A percentile compares a stretch with the other conserved stretches of the same genome.
phyloP scores from a whole-genome alignment of 1,140 invertebrate genomes.

The Drosophila yakuba region DNA sequence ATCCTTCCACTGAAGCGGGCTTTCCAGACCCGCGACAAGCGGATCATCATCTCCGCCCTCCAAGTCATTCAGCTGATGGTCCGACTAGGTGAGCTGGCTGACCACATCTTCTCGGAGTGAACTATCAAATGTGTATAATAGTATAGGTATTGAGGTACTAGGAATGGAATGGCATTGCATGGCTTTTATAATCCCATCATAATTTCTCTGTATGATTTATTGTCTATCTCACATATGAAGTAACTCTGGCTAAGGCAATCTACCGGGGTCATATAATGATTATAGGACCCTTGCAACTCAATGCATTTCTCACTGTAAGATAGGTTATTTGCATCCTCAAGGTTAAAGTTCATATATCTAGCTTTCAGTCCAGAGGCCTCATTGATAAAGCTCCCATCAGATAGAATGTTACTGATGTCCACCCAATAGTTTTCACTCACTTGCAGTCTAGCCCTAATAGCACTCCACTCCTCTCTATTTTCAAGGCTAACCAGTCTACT shows the following conservation, averaged over 20 bases:
- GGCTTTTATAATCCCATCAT: background rate
- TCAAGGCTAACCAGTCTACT: background rate
- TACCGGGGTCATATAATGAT: background rate
- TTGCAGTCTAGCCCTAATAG: background rate
- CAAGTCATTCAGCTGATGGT: constrained; percentile 92
- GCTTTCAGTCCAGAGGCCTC: background rate
- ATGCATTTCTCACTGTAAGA: background rate
- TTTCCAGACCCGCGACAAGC: constrained; percentile 90
- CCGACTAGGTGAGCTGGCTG: constrained; percentile 87
- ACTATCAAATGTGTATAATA: no score
- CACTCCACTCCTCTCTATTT: background rate
- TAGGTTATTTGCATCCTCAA: background rate
- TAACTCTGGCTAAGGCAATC: background rate
- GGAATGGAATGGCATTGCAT: no score
- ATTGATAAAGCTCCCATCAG: background rate
- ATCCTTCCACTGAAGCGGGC: constrained; percentile 97
- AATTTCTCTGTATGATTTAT: background rate
- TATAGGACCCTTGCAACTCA: background rate
- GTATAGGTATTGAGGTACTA: background rate
- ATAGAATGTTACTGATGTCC: background rate
- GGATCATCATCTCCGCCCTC: constrained; percentile 91
- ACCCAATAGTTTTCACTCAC: background rate
- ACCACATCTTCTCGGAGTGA: no score
- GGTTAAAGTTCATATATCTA: background rate
- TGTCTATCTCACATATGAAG: background rate